A percentile compares a stretch with the other conserved stretches of the same genome.
Evolutionary conservation across 2,113 vertebrate species (phyloP).

Genomic region (Diadophis punctatus): DNA sequence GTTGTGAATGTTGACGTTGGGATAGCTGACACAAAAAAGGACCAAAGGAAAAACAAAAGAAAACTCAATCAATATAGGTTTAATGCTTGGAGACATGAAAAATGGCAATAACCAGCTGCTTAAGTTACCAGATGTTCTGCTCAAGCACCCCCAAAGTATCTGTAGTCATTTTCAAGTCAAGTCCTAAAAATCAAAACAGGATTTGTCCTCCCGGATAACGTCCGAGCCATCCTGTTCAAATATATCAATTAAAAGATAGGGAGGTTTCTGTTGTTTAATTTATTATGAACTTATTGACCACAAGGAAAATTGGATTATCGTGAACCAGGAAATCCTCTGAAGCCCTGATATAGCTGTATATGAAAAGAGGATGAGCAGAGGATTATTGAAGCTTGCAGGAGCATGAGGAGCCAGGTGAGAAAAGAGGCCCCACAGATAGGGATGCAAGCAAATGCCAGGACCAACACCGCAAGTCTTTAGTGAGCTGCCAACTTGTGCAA

Average conservation of each 20-base stretch:
- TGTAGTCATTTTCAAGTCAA: background rate
- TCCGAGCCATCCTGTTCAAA: background rate
- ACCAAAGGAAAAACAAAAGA: constrained; percentile 9
- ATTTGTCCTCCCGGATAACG: background rate
- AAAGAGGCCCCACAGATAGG: background rate
- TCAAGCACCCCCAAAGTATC: background rate
- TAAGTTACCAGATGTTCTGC: background rate
- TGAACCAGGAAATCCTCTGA: background rate
- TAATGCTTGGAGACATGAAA: background rate
- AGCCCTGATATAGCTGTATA: background rate
- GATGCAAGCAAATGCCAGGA: background rate
- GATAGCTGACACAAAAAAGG: constrained; percentile 75
- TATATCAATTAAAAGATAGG: background rate
- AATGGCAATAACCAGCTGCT: fast-evolving
- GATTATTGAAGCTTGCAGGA: background rate
- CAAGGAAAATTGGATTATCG: background rate
- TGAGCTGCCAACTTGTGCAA: background rate
- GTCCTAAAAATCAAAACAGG: background rate
- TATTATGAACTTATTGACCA: background rate
- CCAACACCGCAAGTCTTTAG: background rate
- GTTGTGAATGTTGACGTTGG: constrained; percentile 97
- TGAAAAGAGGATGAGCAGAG: background rate
- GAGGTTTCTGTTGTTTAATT: background rate
- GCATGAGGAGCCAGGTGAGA: background rate
- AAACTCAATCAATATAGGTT: background rate